Conservation (phyloP, 1,140 invertebrate species). For the Stegodyphus mimosarum region DNA sequence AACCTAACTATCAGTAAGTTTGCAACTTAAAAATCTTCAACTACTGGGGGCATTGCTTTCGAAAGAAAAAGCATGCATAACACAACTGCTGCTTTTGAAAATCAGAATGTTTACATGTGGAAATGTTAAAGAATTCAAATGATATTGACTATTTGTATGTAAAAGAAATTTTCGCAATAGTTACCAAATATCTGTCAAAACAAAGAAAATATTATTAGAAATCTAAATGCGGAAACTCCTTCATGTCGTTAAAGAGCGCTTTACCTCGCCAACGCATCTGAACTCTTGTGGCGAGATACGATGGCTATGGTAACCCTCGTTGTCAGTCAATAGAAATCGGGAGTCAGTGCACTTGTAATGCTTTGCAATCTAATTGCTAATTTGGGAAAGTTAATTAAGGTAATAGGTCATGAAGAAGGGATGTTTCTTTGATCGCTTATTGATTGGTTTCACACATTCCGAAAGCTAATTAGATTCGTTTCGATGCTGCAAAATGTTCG, state of each 20-base stretch:
- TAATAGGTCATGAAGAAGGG: slow-evolving; percentile 59
- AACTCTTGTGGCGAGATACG: background rate
- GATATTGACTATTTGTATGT: too few relatives aligned
- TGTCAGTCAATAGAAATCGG: slow-evolving; percentile 49
- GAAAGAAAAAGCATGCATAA: too few relatives aligned
- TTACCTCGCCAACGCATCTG: background rate
- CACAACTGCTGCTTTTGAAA: too few relatives aligned
- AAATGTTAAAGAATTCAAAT: too few relatives aligned
- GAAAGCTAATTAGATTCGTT: slow-evolving; percentile 52
- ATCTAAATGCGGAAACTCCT: too few relatives aligned
- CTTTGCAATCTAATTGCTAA: slow-evolving; percentile 59
- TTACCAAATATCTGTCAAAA: too few relatives aligned
- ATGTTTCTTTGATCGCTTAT: slow-evolving; percentile 59
- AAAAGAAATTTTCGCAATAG: too few relatives aligned
- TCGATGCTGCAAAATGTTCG: slow-evolving; percentile 50
- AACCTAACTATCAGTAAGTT: too few relatives aligned
- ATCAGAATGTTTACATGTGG: too few relatives aligned
- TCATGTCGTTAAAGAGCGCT: background rate
- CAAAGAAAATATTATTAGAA: too few relatives aligned
- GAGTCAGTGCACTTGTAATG: slow-evolving; percentile 54
- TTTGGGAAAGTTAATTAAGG: slow-evolving; percentile 59
- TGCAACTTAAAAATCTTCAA: too few relatives aligned
- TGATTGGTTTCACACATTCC: slow-evolving; percentile 60
- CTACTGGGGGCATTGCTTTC: too few relatives aligned
- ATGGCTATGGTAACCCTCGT: slow-evolving; percentile 18